Base-by-base conservation (phyloP, 1,140 invertebrate genomes). In the Ceratina calcarata region DNA sequence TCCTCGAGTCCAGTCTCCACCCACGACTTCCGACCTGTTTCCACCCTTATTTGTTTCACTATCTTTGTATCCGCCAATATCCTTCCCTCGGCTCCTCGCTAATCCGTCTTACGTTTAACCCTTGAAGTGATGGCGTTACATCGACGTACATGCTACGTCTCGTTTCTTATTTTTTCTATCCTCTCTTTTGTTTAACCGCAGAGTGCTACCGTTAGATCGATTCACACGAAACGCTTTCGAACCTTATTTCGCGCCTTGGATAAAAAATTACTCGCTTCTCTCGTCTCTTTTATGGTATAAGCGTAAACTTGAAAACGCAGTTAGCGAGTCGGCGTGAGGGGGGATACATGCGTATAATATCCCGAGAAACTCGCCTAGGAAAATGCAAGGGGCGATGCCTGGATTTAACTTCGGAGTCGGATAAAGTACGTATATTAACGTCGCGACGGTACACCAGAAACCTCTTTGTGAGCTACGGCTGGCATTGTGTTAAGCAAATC, bases 391-490 rank as follows among this genome's bases (percentile, higher is more conserved):
- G 78, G 27, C 55, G 64, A 70, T 27, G 67, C n/a, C 75, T 6
- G 24, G 55, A 55, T 45, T 80, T 80, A 75, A 67, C 70, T 80
- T 74, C 7, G 53, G 20, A 75, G 55, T 75, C 64, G 64, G 72
- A 80, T 80, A 80, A 80, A 80, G 64, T 80, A 62, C 72, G 72
- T 76, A 55, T 76, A 80, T 80, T 80, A 80, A 80, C 64, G 72
- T 80, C 64, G 55, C 18, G 72, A 16, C 20, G 32, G 24, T 75
- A 76, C 64, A 76, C 62, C 72, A 55, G 72, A 76, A 76, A 80
- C 62, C 71, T 73, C 78, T 80, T 76, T 51, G 37, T 60, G 70
- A 73, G 53, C 66, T 79, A 73, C 6, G 22, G 22, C 60, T 20
- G 10, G 58, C 68, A 55, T 64, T 78, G 58, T 78, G 49, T 62